Evolutionary conservation across 2,113 vertebrate genomes (phyloP).

Genomic region (Glaucidium brasilianum): DNA sequence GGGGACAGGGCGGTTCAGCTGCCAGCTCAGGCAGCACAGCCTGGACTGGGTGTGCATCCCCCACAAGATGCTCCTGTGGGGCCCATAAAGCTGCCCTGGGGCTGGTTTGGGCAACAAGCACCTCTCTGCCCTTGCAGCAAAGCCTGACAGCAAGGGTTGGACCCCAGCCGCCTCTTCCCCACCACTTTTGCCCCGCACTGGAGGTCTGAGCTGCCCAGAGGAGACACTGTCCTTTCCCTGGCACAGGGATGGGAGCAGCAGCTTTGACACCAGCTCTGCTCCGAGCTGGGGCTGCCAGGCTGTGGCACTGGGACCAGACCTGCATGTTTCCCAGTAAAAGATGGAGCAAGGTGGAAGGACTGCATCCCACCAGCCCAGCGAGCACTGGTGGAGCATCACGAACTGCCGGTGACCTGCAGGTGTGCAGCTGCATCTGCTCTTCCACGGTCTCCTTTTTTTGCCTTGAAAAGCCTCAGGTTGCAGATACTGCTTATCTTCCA

Average conservation of each 20-base stretch:
- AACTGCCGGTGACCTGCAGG: rapidly evolving
- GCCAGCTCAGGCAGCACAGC: neutral
- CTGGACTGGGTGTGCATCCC: neutral
- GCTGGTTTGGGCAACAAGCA: neutral
- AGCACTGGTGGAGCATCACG: neutral
- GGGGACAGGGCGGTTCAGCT: neutral
- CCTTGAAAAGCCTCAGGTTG: neutral
- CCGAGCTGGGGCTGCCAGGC: neutral
- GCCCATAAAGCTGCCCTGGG: neutral
- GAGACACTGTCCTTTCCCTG: neutral
- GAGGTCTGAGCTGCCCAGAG: neutral
- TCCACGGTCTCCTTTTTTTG: rapidly evolving
- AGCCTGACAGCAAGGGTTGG: neutral
- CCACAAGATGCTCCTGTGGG: neutral
- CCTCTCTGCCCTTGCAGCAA: neutral
- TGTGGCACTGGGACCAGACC: neutral
- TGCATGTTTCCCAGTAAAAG: rapidly evolving
- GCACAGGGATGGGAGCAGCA: neutral
- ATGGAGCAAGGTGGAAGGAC: neutral
- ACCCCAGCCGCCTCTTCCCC: neutral
- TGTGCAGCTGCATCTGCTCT: neutral
- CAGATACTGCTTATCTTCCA: neutral
- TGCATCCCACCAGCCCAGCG: rapidly evolving
- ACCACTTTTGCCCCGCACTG: rapidly evolving
- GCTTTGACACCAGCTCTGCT: neutral